Conservation (phyloP, 2,888 invertebrate genomes). For the Catocala sponsa region DNA sequence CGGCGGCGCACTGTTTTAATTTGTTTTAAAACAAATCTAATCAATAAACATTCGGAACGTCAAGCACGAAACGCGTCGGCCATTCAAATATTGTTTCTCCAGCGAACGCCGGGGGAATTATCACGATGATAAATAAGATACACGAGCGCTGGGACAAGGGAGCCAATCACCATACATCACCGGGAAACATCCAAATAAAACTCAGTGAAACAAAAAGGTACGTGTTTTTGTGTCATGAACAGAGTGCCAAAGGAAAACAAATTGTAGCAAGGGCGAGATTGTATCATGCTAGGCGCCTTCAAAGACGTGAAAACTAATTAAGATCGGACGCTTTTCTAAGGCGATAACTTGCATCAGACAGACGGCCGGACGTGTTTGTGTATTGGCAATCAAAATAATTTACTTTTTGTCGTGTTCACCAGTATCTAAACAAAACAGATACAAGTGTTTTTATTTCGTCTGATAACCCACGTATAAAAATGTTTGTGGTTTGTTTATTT, state of each 20-base stretch:
- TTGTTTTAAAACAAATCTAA: slow-evolving; percentile 79
- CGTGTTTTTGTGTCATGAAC: slow-evolving; percentile 74
- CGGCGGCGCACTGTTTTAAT: slow-evolving; percentile 73
- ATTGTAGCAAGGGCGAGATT: slow-evolving; percentile 85
- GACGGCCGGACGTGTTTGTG: slow-evolving; percentile 80
- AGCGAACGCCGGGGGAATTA: slow-evolving; percentile 77
- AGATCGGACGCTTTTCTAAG: slow-evolving; percentile 86
- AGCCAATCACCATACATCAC: slow-evolving; percentile 88
- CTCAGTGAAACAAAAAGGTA: slow-evolving; percentile 80
- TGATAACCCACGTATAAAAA: slow-evolving; percentile 60
- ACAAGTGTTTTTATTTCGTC: slow-evolving; percentile 54
- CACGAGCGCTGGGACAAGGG: slow-evolving; percentile 79
- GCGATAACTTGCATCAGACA: slow-evolving; percentile 83
- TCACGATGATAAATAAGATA: slow-evolving; percentile 86
- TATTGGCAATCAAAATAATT: slow-evolving; percentile 87
- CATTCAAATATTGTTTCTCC: slow-evolving; percentile 81
- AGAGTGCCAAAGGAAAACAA: slow-evolving; percentile 84
- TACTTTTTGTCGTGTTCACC: slow-evolving; percentile 81
- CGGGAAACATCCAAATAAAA: slow-evolving; percentile 81
- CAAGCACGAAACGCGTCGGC: slow-evolving; percentile 66
- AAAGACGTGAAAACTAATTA: slow-evolving; percentile 88
- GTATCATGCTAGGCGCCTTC: slow-evolving; percentile 85
- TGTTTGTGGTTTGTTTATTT: slow-evolving; percentile 38
- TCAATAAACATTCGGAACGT: slow-evolving; percentile 79
- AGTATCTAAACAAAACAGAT: slow-evolving; percentile 74